Conservation (phyloP, 2,888 invertebrate species). For the Ormyrus thymus region DNA sequence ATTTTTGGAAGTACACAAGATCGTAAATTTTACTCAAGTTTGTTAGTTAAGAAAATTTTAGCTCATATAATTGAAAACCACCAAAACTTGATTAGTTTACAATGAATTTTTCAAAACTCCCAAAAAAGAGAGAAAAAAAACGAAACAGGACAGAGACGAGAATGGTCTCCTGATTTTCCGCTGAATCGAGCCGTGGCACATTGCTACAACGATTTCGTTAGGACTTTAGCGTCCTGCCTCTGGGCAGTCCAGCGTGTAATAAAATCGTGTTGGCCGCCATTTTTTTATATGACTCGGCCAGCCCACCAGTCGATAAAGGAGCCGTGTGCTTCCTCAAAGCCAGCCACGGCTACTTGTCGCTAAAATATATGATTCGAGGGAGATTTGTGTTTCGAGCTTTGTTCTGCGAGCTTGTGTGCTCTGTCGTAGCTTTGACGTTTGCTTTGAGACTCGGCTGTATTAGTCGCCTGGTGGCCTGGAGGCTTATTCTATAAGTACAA, state of each 20-base stretch:
- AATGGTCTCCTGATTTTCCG: slow-evolving; percentile 17
- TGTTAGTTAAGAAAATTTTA: too few relatives aligned
- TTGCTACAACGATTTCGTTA: slow-evolving; percentile 23
- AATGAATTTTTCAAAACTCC: too few relatives aligned
- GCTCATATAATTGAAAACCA: too few relatives aligned
- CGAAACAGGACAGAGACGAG: neutral
- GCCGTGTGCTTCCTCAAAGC: neutral
- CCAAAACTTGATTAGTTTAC: too few relatives aligned
- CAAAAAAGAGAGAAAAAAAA: neutral
- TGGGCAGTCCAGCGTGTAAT: slow-evolving; percentile 27
- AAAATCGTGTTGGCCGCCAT: slow-evolving; percentile 27
- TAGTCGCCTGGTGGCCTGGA: neutral
- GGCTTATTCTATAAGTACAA: too few relatives aligned
- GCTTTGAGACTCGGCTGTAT: neutral
- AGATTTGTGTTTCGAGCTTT: slow-evolving; percentile 16
- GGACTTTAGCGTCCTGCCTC: slow-evolving; percentile 10
- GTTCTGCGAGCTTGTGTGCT: neutral
- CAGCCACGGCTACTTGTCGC: neutral
- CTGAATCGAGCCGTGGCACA: neutral
- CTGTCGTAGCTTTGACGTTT: slow-evolving; percentile 22
- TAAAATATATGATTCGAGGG: neutral
- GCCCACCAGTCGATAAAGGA: neutral
- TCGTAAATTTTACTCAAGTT: too few relatives aligned
- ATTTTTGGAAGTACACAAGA: too few relatives aligned
- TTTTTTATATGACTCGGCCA: neutral